Conservation (phyloP, 2,797 vertebrate species). For the Mastacembelus armatus region DNA sequence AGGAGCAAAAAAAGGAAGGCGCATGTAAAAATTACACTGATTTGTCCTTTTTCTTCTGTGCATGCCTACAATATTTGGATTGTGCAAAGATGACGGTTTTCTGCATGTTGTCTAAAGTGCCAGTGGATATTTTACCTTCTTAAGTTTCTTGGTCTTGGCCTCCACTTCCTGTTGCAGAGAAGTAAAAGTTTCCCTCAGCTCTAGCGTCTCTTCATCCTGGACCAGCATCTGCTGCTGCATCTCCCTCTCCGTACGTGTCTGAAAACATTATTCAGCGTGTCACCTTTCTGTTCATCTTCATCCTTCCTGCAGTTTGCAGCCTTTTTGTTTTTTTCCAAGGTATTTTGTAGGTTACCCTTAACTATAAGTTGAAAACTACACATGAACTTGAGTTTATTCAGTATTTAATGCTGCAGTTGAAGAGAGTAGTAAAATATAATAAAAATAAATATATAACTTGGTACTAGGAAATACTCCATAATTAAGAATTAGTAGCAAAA, state of each 20-base stretch:
- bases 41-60: not conserved
- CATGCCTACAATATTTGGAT: too few species aligned
- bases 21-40: not conserved
- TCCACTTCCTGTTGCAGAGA: slow-evolving; percentile 97
- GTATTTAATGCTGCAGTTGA: not conserved
- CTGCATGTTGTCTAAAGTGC: not conserved
- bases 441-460: too few species aligned
- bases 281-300: not conserved
- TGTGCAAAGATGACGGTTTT: slow-evolving; percentile 5
- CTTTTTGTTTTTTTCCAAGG: not conserved
- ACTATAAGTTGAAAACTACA: not conserved
- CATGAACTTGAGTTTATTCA: not conserved
- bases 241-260: slow-evolving; percentile 79
- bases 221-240: slow-evolving; percentile 84
- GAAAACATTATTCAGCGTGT: slow-evolving; percentile 17
- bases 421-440: too few species aligned
- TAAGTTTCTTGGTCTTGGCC: slow-evolving; percentile 97
- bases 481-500: too few species aligned
- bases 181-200: slow-evolving; percentile 90
- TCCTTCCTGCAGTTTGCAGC: accelerated
- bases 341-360: too few species aligned
- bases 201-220: slow-evolving; percentile 83
- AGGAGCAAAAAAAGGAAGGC: slow-evolving; percentile 39
- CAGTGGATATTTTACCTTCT: slow-evolving; percentile 87
- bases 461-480: too few species aligned